These are phyloP conservation scores for Heptranchias perlo DNA, from an alignment of 2,113 vertebrate species.

Conservation along the genomic window DNA sequence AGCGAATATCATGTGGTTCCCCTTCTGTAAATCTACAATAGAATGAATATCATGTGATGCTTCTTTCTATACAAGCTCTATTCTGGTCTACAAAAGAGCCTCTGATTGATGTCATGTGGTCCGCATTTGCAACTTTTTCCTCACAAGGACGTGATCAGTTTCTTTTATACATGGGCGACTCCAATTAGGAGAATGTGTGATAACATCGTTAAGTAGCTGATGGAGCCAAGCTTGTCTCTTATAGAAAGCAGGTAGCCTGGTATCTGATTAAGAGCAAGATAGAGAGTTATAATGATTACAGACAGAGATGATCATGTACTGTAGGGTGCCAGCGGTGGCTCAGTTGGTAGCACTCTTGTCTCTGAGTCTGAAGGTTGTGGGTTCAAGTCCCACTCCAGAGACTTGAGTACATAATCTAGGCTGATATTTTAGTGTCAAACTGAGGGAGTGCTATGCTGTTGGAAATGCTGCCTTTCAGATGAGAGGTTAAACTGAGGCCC, in stretches of 20 bases:
- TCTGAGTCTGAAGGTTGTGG: too few species aligned
- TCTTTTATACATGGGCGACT: background rate
- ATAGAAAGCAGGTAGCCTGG: background rate
- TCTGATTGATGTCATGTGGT: background rate
- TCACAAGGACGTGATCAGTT: background rate
- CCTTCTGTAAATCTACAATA: background rate
- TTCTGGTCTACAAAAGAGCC: too few species aligned
- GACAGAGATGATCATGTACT: background rate
- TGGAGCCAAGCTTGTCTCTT: background rate
- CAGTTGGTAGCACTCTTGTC: too few species aligned
- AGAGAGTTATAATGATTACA: background rate
- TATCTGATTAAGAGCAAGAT: background rate
- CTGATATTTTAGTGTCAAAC: too few species aligned
- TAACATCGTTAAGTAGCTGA: background rate
- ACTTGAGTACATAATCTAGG: too few species aligned
- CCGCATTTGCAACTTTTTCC: background rate
- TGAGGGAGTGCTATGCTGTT: too few species aligned
- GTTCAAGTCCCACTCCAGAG: too few species aligned
- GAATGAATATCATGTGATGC: background rate
- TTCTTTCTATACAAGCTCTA: background rate
- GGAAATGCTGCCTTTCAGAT: too few species aligned
- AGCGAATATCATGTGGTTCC: background rate
- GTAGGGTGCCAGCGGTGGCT: too few species aligned
- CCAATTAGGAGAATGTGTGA: background rate
- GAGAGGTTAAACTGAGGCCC: too few species aligned